Base-by-base conservation (phyloP, 2,888 invertebrate genomes). In the Gasteruption jaculator region DNA sequence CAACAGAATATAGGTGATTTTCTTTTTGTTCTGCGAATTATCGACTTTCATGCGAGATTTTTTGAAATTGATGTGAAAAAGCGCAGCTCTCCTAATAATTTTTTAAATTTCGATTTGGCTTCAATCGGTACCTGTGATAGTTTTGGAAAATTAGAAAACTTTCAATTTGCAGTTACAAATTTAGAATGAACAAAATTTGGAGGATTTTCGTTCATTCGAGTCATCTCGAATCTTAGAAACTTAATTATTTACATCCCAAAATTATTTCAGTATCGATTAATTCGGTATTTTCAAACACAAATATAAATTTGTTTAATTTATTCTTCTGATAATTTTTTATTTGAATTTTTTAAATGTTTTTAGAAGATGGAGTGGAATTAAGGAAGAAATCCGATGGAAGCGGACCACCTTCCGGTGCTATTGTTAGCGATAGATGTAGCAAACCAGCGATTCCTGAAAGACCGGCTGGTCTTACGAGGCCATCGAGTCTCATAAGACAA, bases 371-470 rank as follows among this genome's bases (percentile, higher is more conserved):
- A 31, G 78, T 81, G 30, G 76, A 75, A 60, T 64, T 82, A 50
- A 75, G 82, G 18, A 65, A 63, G 48, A 72, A 71, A 37, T 37
- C 60, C 3, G 62, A 71, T 22, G 54, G 47, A 16, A 59, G 49
- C 45, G 58, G 49, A 53, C 38, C 57, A 33, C 50, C 49, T 32
- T 30, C 41, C 26, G 45, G 51, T 51, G 38, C 48, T 41, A 39
- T 49, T 32, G 41, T 49, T 31, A 33, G 41, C 10, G 68, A 67
- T 24, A 59, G 61, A 46, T 60, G 53, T 50, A 66, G 78, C 63
- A 90, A 90, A 70, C 90, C 90, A 5, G 85, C 84, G 36, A 80
- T 90, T 52, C 90, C 90, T 35, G 87, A 88, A 67, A 77, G 90
- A 41, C 89, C 89, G 34, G 81, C 83, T 26, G 80, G 82, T 31